Conservation (phyloP, 2,888 invertebrate species). For the Eurytoma californica region DNA sequence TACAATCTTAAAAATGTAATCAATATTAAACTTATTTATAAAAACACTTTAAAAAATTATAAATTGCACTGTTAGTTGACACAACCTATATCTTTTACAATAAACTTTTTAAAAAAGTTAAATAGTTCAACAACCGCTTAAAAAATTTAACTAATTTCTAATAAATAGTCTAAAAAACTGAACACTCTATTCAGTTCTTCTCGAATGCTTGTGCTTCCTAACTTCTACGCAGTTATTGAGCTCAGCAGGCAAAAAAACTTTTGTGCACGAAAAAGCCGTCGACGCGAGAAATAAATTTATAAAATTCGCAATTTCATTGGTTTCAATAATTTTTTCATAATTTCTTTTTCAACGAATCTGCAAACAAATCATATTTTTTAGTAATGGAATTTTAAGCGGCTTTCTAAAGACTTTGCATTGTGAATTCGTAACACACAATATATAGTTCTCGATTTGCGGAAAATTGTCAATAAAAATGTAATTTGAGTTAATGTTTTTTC, state of each 20-base stretch:
- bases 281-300: neutral
- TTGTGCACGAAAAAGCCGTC: constrained; percentile 8
- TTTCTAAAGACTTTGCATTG: too few relatives aligned
- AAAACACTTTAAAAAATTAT: constrained; percentile 21
- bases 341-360: constrained; percentile 11
- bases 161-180: neutral
- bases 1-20: too few relatives aligned
- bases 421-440: too few relatives aligned
- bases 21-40: neutral
- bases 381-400: too few relatives aligned
- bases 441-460: too few relatives aligned
- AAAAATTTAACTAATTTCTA: constrained; percentile 1
- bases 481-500: too few relatives aligned
- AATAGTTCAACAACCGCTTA: constrained; percentile 17
- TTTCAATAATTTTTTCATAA: neutral
- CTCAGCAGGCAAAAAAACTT: neutral
- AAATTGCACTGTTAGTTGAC: constrained; percentile 17
- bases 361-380: too few relatives aligned
- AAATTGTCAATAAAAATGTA: neutral
- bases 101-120: constrained; percentile 31
- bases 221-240: neutral
- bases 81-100: constrained; percentile 10
- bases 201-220: neutral
- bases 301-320: neutral
- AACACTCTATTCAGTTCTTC: too few relatives aligned